Percentiles rank a stretch among this genome's conserved stretches.
phyloP scores from a whole-genome alignment of 2,113 vertebrate genomes.

The Channa maculata region DNA sequence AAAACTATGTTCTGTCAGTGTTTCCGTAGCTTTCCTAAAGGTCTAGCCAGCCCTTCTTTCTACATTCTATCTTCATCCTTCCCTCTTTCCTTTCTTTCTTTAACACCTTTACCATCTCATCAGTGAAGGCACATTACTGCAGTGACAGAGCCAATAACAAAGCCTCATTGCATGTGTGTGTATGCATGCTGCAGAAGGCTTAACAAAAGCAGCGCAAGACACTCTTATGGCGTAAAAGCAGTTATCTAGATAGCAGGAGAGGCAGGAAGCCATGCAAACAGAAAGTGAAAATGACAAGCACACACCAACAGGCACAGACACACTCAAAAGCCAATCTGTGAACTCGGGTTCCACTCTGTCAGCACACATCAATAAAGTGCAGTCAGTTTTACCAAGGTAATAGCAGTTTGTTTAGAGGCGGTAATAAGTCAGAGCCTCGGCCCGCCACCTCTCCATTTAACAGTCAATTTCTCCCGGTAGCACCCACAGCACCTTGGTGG shows the following conservation, averaged over 20 bases:
- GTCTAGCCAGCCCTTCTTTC: neutral
- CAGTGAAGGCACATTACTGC: constrained; percentile 16
- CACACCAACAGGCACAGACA: constrained; percentile 27
- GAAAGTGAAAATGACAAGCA: constrained; percentile 25
- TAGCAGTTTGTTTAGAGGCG: constrained; percentile 17
- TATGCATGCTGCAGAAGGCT: neutral
- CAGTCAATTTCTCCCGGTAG: constrained; percentile 26
- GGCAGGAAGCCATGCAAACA: constrained; percentile 22
- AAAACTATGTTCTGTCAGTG: neutral
- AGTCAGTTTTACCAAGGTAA: constrained; percentile 29
- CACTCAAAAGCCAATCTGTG: constrained; percentile 8
- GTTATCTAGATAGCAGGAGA: constrained; percentile 24
- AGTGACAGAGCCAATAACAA: neutral
- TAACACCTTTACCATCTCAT: constrained; percentile 13
- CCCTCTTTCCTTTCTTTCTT: neutral
- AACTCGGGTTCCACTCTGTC: constrained; percentile 22
- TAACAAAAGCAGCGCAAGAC: constrained; percentile 22
- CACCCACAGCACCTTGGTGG: neutral
- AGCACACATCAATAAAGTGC: constrained; percentile 39
- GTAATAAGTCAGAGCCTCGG: constrained; percentile 27
- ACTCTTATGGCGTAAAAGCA: constrained; percentile 22
- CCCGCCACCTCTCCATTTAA: constrained; percentile 46
- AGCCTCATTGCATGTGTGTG: neutral
- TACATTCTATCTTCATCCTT: neutral
- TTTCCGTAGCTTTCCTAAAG: constrained; percentile 1